phyloP scores from a whole-genome alignment of 2,888 invertebrate species.

The Aromia moschata region DNA sequence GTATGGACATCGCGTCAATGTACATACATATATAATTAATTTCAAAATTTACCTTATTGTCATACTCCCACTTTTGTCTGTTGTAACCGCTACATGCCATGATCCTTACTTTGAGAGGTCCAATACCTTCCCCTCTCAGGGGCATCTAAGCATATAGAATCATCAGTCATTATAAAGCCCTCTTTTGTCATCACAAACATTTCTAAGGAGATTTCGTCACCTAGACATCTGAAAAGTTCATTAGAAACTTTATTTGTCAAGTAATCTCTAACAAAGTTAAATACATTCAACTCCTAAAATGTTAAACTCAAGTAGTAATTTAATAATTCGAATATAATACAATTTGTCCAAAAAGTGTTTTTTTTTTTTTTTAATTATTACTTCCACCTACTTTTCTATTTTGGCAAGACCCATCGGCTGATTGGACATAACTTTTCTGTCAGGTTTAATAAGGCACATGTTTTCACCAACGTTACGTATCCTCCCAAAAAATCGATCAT shows the following conservation, averaged over 20 bases:
- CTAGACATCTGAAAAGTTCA: slow-evolving; percentile 67
- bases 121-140: slow-evolving; percentile 64
- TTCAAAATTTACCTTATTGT: slow-evolving; percentile 63
- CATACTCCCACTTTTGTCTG: slow-evolving; percentile 77
- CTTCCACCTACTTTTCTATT: slow-evolving; percentile 64
- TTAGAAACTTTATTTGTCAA: too few relatives aligned
- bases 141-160: slow-evolving; percentile 85
- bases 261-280: too few relatives aligned
- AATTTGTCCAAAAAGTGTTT: too few relatives aligned
- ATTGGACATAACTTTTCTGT: slow-evolving; percentile 68
- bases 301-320: too few relatives aligned
- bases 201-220: slow-evolving; percentile 70
- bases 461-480: slow-evolving; percentile 67
- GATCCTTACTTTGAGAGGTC: slow-evolving; percentile 70
- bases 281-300: too few relatives aligned
- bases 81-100: slow-evolving; percentile 75
- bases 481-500: slow-evolving; percentile 89
- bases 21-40: too few relatives aligned
- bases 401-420: slow-evolving; percentile 78
- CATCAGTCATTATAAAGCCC: slow-evolving; percentile 85
- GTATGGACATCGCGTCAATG: too few relatives aligned
- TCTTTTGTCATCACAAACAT: slow-evolving; percentile 76
- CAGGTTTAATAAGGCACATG: slow-evolving; percentile 73
- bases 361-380: too few relatives aligned
- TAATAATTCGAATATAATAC: too few relatives aligned